phyloP scores from a whole-genome alignment of 2,888 invertebrate genomes.

The Thecocarcelia acutangulata region DNA sequence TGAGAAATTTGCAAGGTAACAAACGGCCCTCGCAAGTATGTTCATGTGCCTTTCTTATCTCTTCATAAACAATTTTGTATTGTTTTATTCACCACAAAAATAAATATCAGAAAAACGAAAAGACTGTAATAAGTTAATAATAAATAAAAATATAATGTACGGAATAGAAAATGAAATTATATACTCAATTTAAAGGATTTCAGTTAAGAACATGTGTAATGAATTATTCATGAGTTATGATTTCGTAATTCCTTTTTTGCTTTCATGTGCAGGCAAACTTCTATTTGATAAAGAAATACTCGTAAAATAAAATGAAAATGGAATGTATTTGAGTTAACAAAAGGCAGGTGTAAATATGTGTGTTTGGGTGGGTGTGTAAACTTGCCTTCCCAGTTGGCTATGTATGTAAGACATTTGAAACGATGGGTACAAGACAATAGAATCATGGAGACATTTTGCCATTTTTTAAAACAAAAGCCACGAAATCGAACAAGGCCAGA shows the following conservation, averaged over 20 bases:
- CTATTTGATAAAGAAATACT: neutral
- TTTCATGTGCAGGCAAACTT: slow-evolving; percentile 1
- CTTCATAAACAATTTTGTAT: too few relatives aligned
- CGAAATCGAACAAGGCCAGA: too few relatives aligned
- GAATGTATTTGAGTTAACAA: neutral
- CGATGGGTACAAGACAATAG: too few relatives aligned
- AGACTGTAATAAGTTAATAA: slow-evolving; percentile 52
- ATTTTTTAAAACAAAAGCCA: too few relatives aligned
- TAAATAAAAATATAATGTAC: slow-evolving; percentile 60
- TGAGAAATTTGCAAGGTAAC: too few relatives aligned
- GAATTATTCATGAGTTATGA: slow-evolving; percentile 64
- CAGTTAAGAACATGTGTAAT: slow-evolving; percentile 53
- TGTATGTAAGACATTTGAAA: too few relatives aligned
- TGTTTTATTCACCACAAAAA: slow-evolving; percentile 45
- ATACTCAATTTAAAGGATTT: slow-evolving; percentile 45
- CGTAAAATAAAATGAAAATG: neutral
- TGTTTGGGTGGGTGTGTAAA: neutral
- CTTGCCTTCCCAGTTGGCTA: too few relatives aligned
- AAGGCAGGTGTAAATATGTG: neutral
- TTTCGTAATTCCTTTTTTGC: slow-evolving; percentile 24
- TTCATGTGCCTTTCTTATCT: too few relatives aligned
- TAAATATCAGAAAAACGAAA: neutral
- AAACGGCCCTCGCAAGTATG: too few relatives aligned
- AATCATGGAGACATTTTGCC: too few relatives aligned
- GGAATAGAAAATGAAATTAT: slow-evolving; percentile 56